Conservation (phyloP, 92 coral and sea anemone genomes). For the Phenganax marumi region DNA sequence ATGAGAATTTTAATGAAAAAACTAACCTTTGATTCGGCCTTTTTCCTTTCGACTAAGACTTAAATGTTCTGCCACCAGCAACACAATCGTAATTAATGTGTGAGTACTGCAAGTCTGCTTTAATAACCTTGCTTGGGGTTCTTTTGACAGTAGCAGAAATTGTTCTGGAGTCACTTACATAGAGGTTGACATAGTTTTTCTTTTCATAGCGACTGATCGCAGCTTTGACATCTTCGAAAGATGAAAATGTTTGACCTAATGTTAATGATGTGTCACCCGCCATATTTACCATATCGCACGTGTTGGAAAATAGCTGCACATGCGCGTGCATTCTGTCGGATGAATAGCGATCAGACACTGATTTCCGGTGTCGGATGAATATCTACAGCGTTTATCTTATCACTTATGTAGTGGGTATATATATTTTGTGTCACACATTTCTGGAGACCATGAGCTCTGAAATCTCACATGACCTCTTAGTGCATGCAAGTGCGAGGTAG, state of each 20-base stretch:
- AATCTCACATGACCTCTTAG: too few species aligned
- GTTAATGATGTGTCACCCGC: too few species aligned
- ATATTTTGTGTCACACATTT: too few species aligned
- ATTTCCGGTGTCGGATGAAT: neutral
- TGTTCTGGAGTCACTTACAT: neutral
- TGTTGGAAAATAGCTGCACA: neutral
- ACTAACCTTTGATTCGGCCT: neutral
- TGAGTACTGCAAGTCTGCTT: neutral
- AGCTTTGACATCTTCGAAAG: conserved; percentile 2
- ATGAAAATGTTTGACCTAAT: neutral
- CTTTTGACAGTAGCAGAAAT: neutral
- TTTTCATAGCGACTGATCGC: neutral
- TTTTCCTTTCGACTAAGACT: neutral
- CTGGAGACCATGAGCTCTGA: too few species aligned
- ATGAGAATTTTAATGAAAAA: neutral
- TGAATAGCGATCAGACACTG: neutral
- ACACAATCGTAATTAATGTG: neutral
- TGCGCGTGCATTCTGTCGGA: neutral
- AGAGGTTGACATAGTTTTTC: neutral
- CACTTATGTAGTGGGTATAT: too few species aligned
- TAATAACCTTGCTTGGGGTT: conserved; percentile 4
- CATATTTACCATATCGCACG: neutral
- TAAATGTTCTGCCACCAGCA: conserved; percentile 2
- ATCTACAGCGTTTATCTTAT: too few species aligned
- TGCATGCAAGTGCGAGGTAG: too few species aligned